Conservation (phyloP, 2,113 vertebrate genomes). For the Periophthalmodon schlosseri region DNA sequence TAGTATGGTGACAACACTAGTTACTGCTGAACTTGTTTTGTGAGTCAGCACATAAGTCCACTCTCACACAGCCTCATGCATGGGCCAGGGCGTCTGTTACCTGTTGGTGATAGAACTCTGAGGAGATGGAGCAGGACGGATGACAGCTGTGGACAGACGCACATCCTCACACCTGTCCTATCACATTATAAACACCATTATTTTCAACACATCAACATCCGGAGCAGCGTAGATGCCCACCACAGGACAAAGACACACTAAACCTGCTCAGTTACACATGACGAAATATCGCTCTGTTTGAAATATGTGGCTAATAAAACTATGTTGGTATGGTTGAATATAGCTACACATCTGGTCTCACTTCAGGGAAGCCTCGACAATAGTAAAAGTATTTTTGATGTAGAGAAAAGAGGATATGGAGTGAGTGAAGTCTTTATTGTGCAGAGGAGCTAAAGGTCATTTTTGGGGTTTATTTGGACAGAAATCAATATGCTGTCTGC, state of each 20-base stretch:
- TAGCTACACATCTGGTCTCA: background rate
- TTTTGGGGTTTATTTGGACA: slow-evolving; percentile 32
- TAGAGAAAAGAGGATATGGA: background rate
- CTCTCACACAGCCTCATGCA: slow-evolving; percentile 24
- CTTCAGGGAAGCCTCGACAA: background rate
- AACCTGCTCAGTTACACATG: background rate
- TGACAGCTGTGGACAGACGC: slow-evolving; percentile 66
- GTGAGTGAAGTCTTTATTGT: slow-evolving; percentile 20
- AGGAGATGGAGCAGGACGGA: slow-evolving; percentile 49
- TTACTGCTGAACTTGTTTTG: background rate
- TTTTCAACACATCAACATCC: slow-evolving; percentile 47
- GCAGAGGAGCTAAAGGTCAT: slow-evolving; percentile 34
- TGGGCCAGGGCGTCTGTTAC: slow-evolving; percentile 25
- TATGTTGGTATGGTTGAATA: background rate
- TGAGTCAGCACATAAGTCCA: slow-evolving; percentile 17
- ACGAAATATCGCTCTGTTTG: background rate
- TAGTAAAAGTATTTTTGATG: background rate
- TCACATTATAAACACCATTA: slow-evolving; percentile 58
- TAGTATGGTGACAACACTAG: background rate
- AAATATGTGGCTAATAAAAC: slow-evolving; percentile 1
- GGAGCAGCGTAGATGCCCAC: slow-evolving; percentile 24
- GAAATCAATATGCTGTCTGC: slow-evolving; percentile 45
- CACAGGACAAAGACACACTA: background rate
- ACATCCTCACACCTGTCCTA: slow-evolving; percentile 64
- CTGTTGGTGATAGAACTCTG: slow-evolving; percentile 49